These are phyloP conservation scores for Erebia epiphron DNA, from an alignment of 2,888 invertebrate species.

Conservation along the genomic window DNA sequence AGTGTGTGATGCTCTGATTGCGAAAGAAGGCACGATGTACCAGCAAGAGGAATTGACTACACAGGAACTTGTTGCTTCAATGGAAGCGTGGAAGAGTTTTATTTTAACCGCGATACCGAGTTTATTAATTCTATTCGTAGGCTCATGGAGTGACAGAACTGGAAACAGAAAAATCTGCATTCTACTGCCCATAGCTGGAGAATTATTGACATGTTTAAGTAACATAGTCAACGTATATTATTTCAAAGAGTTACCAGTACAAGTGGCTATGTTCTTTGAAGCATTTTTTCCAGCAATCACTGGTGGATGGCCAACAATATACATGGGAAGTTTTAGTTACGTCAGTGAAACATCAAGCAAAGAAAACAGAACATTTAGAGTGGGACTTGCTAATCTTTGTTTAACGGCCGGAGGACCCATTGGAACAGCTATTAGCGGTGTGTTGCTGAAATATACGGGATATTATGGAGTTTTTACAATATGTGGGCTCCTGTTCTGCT, in stretches of 20 bases:
- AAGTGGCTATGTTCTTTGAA: slow-evolving; percentile 78
- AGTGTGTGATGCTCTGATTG: slow-evolving; percentile 88
- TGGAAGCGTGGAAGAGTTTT: slow-evolving; percentile 82
- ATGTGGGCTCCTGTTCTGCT: slow-evolving; percentile 65
- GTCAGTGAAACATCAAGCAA: slow-evolving; percentile 82
- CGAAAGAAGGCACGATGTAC: slow-evolving; percentile 86
- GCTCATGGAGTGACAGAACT: slow-evolving; percentile 84
- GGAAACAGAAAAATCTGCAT: slow-evolving; percentile 83
- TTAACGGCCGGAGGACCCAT: slow-evolving; percentile 71
- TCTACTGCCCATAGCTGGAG: slow-evolving; percentile 80
- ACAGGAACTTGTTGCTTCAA: slow-evolving; percentile 78
- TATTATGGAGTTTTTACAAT: slow-evolving; percentile 79
- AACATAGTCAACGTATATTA: slow-evolving; percentile 79
- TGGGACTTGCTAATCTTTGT: slow-evolving; percentile 79
- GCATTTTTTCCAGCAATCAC: slow-evolving; percentile 78
- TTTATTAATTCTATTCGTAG: slow-evolving; percentile 81
- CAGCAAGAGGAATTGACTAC: slow-evolving; percentile 84
- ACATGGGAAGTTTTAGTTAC: slow-evolving; percentile 83
- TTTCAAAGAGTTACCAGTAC: slow-evolving; percentile 79
- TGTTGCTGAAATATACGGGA: slow-evolving; percentile 69
- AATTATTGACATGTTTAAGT: slow-evolving; percentile 73
- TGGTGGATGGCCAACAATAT: slow-evolving; percentile 81
- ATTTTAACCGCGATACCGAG: slow-evolving; percentile 80
- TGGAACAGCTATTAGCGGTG: slow-evolving; percentile 69
- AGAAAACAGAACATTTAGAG: slow-evolving; percentile 82